phyloP scores from a whole-genome alignment of 2,888 invertebrate genomes.

The Stenolophus ochropezus region DNA sequence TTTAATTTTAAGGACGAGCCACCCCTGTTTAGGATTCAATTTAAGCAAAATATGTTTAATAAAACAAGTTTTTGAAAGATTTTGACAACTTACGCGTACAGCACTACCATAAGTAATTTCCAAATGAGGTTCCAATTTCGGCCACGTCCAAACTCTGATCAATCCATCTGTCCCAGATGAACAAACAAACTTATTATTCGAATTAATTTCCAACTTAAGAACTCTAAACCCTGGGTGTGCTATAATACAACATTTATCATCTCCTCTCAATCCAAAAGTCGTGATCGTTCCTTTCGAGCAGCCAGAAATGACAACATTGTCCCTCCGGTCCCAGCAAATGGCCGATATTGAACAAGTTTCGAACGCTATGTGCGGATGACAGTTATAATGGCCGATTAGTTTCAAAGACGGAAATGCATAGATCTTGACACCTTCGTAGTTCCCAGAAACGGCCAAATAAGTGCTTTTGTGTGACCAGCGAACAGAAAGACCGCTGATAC shows the following conservation, averaged over 20 bases:
- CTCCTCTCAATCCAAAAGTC: background rate
- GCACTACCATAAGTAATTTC: conserved; percentile 7
- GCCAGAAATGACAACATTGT: background rate
- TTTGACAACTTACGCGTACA: conserved; percentile 29
- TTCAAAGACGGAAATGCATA: background rate
- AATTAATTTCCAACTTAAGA: background rate
- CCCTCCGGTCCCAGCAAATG: background rate
- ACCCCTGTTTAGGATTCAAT: too few relatives aligned
- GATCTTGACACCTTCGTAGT: background rate
- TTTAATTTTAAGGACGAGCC: too few relatives aligned
- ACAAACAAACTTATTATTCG: conserved; percentile 34
- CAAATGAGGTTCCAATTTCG: conserved; percentile 19
- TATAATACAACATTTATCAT: background rate
- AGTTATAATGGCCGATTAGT: background rate
- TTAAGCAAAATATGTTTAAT: too few relatives aligned
- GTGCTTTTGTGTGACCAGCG: conserved; percentile 36
- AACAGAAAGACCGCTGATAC: background rate
- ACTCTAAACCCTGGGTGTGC: conserved; percentile 5
- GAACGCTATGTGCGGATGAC: background rate
- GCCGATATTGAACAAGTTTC: background rate
- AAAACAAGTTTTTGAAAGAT: background rate
- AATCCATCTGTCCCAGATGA: background rate
- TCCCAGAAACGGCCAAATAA: background rate
- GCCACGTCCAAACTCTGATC: conserved; percentile 45
- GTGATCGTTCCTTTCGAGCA: background rate